Conservation (phyloP, 2,797 vertebrate genomes). For the Coregonus ussuriensis region DNA sequence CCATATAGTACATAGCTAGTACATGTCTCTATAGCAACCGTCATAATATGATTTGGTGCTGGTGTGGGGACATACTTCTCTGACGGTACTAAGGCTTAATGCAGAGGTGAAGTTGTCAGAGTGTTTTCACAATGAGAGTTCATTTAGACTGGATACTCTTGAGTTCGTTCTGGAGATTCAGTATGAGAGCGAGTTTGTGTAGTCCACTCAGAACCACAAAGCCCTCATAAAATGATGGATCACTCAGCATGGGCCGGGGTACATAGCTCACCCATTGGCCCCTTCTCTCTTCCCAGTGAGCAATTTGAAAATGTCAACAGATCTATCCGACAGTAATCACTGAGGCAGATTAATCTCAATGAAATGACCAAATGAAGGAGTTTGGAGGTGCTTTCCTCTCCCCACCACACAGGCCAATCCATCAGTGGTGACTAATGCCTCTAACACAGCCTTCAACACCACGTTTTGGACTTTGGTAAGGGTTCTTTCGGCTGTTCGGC, state of each 20-base stretch:
- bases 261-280: neutral
- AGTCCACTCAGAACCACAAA: constrained; percentile 1
- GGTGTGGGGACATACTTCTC: neutral
- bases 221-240: neutral
- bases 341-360: neutral
- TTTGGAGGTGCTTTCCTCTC: neutral
- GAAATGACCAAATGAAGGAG: neutral
- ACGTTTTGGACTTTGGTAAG: neutral
- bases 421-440: neutral
- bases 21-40: neutral
- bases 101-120: neutral
- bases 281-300: neutral
- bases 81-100: neutral
- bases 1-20: neutral
- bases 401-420: neutral
- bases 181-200: neutral
- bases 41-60: neutral
- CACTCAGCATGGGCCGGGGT: neutral
- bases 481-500: too few species aligned
- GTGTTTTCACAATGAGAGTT: neutral
- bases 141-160: neutral
- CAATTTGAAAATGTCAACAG: neutral
- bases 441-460: neutral
- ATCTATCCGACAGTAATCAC: neutral
- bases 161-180: neutral